A percentile compares a stretch with the other conserved stretches of the same genome.
Conservation (phyloP, 2,113 vertebrate genomes). For the Murina feae region DNA sequence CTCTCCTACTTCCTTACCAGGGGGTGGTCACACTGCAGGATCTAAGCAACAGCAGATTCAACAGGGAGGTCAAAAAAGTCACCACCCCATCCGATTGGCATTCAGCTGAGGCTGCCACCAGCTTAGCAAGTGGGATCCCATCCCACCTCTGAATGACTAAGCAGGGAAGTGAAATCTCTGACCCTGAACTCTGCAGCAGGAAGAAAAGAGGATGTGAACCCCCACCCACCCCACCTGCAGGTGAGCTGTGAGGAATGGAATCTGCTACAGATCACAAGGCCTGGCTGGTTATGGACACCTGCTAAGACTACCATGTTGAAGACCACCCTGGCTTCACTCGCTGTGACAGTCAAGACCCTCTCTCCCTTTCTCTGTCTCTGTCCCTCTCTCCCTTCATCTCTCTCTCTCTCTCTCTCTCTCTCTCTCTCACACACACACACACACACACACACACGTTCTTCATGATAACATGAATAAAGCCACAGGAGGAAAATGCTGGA, state of each 20-base stretch:
- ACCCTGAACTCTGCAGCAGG: constrained; percentile 6
- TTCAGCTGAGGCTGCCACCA: background rate
- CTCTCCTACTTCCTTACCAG: background rate
- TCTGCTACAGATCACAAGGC: background rate
- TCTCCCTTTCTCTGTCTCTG: background rate
- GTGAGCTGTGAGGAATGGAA: constrained; percentile 20
- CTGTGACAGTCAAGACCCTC: background rate
- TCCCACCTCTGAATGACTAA: background rate
- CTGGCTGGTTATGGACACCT: background rate
- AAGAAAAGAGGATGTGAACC: background rate
- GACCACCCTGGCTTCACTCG: background rate
- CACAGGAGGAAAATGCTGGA: background rate
- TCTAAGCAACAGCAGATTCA: background rate
- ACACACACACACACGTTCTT: background rate
- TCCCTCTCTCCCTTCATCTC: too few species aligned
- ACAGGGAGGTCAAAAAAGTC: background rate
- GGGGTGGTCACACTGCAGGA: background rate
- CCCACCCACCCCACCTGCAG: background rate
- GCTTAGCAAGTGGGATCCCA: background rate
- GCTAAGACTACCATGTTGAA: background rate
- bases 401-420: background rate
- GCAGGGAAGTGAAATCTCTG: background rate
- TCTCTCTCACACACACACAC: background rate
- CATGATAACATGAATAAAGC: background rate
- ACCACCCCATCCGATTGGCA: background rate